phyloP scores from a whole-genome alignment of 2,113 vertebrate species.

The Oreamnos americanus region DNA sequence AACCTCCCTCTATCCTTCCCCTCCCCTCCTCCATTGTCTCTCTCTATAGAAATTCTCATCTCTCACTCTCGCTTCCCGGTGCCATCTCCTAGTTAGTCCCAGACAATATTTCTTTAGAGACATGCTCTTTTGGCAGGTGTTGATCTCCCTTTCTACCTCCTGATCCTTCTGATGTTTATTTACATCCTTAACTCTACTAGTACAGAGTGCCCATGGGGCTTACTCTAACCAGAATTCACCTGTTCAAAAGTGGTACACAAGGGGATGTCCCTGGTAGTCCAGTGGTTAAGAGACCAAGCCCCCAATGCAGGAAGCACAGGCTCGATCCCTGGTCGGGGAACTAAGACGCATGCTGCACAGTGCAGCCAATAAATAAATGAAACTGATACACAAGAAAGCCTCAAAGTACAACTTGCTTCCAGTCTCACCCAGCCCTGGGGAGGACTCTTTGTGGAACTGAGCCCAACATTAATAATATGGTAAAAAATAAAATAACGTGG shows the following conservation, averaged over 20 bases:
- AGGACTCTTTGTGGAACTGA: conserved; percentile 9
- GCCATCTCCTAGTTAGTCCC: background rate
- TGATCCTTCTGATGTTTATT: background rate
- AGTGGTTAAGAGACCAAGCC: background rate
- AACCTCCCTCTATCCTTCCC: background rate
- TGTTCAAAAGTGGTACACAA: conserved; percentile 15
- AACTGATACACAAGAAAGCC: background rate
- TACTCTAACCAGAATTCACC: conserved; percentile 26
- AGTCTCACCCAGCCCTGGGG: background rate
- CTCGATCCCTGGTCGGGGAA: background rate
- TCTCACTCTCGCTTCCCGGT: background rate
- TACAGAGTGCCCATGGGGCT: background rate
- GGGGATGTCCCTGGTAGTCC: background rate
- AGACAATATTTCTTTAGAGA: background rate
- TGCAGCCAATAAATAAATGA: background rate
- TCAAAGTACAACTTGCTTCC: conserved; percentile 18
- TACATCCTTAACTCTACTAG: background rate
- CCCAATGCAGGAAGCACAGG: background rate
- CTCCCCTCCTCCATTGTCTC: background rate
- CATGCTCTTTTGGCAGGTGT: background rate
- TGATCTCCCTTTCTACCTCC: background rate
- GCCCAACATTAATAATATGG: conserved; percentile 58
- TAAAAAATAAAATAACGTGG: conserved; percentile 43
- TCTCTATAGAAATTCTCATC: background rate
- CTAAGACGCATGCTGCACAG: background rate